Base-by-base conservation (phyloP, 2,113 vertebrate genomes). In the Dinomys branickii region DNA sequence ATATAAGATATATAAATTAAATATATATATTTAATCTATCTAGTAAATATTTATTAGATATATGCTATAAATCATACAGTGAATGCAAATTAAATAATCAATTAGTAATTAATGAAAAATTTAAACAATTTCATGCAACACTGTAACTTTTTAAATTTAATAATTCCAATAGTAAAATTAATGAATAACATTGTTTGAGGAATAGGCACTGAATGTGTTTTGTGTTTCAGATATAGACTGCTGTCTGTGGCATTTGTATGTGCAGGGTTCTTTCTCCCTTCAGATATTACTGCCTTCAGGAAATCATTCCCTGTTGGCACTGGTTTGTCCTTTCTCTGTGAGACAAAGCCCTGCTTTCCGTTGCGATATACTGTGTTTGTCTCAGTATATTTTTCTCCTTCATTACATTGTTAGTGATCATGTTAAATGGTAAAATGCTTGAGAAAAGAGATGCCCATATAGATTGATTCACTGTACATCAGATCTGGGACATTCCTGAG, bases 261-360 rank as follows among this genome's bases (percentile, higher is more conserved):
- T 41, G 7, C 1, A 22, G 41, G 83, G 8, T 7, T 84, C 19
- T 30, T 22, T 33, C 16, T 0, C 19, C 35, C 38, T 78, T 83
- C 9, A 59, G 11, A 65, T 7, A 38, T 0, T 1, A 20, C 9
- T 41, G 30, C 0, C 1, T 67, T 10, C 1, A 93, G 52, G 7
- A 89, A 78, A 50, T 10, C 1, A 38, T 47, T 47, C 35, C 7
- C 7, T 28, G 69, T 17, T 59, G 24, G 4, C 4, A 59, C 44
- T 30, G 19, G 67, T 44, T 85, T 85, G 13, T 77, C 52, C n/a
- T 17, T 28, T 35, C 26, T 41, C 9, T 71, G 35, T 56, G 47
- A 26, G 54, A 56, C 20, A 22, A 20, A 47, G 33, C 3, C 24
- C 11, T 4, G 24, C 5, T 93, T 50, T 33, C 10, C 85, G 28